Conservation (phyloP, 2,888 invertebrate genomes). For the Elmis aenea region DNA sequence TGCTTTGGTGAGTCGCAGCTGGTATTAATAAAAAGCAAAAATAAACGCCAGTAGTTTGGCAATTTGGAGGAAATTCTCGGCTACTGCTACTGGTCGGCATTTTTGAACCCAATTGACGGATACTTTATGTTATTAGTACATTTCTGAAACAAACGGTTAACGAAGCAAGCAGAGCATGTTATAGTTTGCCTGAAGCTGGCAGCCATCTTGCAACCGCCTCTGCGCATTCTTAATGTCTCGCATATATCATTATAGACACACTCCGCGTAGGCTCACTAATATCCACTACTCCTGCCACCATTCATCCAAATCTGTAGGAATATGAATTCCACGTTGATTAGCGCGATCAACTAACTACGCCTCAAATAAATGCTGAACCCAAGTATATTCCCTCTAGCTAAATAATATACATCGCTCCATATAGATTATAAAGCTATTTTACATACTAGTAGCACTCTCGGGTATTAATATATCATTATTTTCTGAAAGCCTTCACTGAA, state of each 20-base stretch:
- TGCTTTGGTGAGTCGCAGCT: no score
- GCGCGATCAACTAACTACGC: conserved; percentile 11
- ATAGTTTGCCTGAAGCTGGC: conserved; percentile 23
- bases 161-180: no score
- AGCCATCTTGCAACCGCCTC: conserved; percentile 43
- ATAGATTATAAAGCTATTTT: conserved; percentile 46
- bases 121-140: no score
- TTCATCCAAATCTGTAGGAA: conserved; percentile 17
- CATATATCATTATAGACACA: conserved; percentile 51
- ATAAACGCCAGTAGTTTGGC: no score
- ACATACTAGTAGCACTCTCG: conserved; percentile 47
- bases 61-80: no score
- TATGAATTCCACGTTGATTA: conserved; percentile 10
- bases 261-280: conserved; percentile 42
- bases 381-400: conserved; percentile 31
- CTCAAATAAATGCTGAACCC: conserved; percentile 18
- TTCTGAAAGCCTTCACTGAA: conserved; percentile 37
- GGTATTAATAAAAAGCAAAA: no score
- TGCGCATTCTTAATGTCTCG: conserved; percentile 39
- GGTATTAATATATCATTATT: conserved; percentile 46
- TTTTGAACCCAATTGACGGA: no score
- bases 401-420: conserved; percentile 44
- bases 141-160: no score
- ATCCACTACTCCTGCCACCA: conserved; percentile 35
- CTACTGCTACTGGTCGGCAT: no score